phyloP scores from a whole-genome alignment of 2,113 vertebrate species.

The Hippocampus zosterae region DNA sequence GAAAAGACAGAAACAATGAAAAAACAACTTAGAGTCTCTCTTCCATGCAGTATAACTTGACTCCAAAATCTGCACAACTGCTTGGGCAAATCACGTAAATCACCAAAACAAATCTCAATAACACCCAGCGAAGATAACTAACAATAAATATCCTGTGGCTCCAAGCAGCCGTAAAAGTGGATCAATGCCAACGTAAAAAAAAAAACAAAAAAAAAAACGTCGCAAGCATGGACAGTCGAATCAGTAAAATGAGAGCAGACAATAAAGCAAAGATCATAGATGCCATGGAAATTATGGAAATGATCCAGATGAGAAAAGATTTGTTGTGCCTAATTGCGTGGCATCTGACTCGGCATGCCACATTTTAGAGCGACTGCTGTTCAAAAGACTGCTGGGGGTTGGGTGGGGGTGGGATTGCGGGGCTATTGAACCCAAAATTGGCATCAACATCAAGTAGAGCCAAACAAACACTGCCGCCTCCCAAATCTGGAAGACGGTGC shows the following conservation, averaged over 20 bases:
- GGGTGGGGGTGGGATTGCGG: too few species aligned
- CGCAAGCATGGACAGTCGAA: background rate
- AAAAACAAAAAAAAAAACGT: background rate
- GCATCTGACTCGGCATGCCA: background rate
- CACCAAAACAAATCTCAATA: conserved; percentile 5
- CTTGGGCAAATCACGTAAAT: background rate
- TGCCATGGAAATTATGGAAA: background rate
- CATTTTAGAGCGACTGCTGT: background rate
- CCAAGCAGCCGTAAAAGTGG: background rate
- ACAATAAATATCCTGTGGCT: background rate
- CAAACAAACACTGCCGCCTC: background rate
- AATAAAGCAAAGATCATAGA: background rate
- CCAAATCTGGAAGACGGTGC: background rate
- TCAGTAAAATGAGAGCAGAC: background rate
- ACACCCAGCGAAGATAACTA: conserved; percentile 4
- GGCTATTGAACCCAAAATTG: background rate
- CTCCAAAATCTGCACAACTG: conserved; percentile 1
- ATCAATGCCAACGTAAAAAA: conserved; percentile 4
- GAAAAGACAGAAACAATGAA: conserved; percentile 5
- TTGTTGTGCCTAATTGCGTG: background rate
- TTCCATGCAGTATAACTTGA: background rate
- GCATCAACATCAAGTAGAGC: background rate
- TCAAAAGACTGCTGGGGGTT: background rate
- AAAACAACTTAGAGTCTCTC: background rate
- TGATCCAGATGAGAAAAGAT: background rate